These are phyloP conservation scores for Acanthopagrus latus DNA, from an alignment of 2,797 vertebrate species.

Conservation along the genomic window DNA sequence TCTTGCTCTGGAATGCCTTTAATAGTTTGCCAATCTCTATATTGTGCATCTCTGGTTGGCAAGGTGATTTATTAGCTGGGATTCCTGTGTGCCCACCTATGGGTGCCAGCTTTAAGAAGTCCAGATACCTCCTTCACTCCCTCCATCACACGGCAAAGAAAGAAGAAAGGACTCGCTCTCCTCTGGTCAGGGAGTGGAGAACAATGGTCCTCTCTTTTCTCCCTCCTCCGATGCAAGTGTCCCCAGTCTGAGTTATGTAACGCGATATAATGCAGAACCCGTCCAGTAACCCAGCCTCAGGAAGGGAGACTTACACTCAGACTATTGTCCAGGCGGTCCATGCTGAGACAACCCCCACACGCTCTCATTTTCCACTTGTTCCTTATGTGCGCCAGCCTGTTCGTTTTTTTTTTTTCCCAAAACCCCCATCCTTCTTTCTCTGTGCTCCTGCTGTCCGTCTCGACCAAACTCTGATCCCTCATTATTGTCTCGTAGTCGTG, in stretches of 20 bases:
- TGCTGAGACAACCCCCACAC: slow-evolving; percentile 50
- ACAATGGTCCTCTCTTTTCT: slow-evolving; percentile 77
- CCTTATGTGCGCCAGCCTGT: slow-evolving; percentile 42
- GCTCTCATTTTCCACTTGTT: slow-evolving; percentile 55
- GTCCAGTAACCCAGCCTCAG: slow-evolving; percentile 54
- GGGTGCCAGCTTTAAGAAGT: slow-evolving; percentile 52
- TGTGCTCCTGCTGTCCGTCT: slow-evolving; percentile 36
- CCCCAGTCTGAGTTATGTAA: slow-evolving; percentile 74
- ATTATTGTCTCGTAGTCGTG: slow-evolving; percentile 52
- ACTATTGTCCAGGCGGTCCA: slow-evolving; percentile 71
- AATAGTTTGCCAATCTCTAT: slow-evolving; percentile 61
- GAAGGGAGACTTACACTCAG: slow-evolving; percentile 60
- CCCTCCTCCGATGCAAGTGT: slow-evolving; percentile 47
- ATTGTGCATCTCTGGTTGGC: slow-evolving; percentile 56
- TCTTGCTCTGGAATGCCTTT: slow-evolving; percentile 73
- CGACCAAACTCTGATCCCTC: slow-evolving; percentile 44
- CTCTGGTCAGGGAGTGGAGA: slow-evolving; percentile 50
- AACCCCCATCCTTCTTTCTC: slow-evolving; percentile 42
- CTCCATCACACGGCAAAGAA: slow-evolving; percentile 42
- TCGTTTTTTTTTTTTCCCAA: slow-evolving; percentile 32
- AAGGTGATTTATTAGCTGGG: slow-evolving; percentile 67
- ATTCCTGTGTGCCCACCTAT: slow-evolving; percentile 68
- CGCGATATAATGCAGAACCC: slow-evolving; percentile 62
- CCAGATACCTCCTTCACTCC: slow-evolving; percentile 34
- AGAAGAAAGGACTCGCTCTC: slow-evolving; percentile 55